Conservation (phyloP, 2,113 vertebrate genomes). For the Phaethornis superciliosus region DNA sequence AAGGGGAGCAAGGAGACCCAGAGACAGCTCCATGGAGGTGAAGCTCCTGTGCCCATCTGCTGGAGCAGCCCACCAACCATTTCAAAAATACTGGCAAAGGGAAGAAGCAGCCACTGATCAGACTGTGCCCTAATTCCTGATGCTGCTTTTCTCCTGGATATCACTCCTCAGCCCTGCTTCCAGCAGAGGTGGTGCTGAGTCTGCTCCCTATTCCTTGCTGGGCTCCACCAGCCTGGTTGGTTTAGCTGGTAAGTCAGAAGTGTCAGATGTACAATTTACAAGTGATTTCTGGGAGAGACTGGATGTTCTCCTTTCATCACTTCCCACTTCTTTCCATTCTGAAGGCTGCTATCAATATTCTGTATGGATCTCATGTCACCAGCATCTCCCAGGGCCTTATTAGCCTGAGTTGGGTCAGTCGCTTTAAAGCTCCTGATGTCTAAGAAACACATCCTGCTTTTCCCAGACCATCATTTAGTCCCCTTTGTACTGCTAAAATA, state of each 20-base stretch:
- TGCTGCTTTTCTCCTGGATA: background rate
- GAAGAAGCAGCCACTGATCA: background rate
- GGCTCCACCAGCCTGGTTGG: background rate
- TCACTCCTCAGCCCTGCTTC: background rate
- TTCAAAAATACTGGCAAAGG: background rate
- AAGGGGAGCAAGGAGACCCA: fast-evolving
- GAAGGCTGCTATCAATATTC: background rate
- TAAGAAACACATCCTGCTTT: background rate
- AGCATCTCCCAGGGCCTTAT: background rate
- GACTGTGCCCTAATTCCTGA: background rate
- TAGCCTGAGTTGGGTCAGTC: background rate
- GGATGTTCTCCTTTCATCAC: background rate
- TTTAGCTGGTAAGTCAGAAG: background rate
- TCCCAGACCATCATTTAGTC: background rate
- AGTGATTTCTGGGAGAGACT: background rate
- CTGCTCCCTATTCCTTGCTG: fast-evolving
- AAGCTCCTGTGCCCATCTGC: background rate
- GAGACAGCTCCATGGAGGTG: background rate
- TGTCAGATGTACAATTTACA: background rate
- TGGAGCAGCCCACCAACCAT: background rate
- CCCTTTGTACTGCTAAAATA: background rate
- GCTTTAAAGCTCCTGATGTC: background rate
- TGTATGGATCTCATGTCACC: background rate
- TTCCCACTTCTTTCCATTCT: background rate
- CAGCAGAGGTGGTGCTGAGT: background rate